These are phyloP conservation scores for Coturnix japonica DNA, from an alignment of 2,113 vertebrate species.

Conservation along the genomic window DNA sequence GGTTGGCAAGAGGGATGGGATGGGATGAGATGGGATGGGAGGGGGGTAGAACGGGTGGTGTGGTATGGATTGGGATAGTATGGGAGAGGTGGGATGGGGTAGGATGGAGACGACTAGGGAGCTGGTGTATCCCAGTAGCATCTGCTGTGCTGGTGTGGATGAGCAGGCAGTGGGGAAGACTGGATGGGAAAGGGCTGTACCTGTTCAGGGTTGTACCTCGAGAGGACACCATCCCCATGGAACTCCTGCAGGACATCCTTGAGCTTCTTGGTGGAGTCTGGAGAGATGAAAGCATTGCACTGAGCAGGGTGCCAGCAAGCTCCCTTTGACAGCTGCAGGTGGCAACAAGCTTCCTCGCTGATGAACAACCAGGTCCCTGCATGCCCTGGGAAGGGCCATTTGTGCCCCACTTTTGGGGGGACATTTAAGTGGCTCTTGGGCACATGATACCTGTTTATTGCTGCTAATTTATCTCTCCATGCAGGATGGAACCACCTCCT, in stretches of 20 bases:
- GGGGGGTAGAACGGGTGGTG: no score
- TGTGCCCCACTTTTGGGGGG: neutral
- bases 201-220: slow-evolving; percentile 90
- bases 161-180: neutral
- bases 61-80: neutral
- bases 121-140: neutral
- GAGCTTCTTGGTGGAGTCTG: slow-evolving; percentile 94
- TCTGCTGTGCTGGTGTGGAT: neutral
- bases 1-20: neutral
- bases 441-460: neutral
- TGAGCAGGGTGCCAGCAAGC: fast-evolving
- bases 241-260: slow-evolving; percentile 95
- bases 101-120: neutral
- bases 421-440: neutral
- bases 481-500: neutral
- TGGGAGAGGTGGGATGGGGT: no score
- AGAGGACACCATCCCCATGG: slow-evolving; percentile 85
- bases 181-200: slow-evolving; percentile 67
- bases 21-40: neutral
- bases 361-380: neutral
- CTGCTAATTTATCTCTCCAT: neutral
- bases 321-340: neutral
- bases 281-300: slow-evolving; percentile 27
- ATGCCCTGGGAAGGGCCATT: neutral
- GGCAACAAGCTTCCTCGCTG: neutral